Evolutionary conservation across 2,113 vertebrate genomes (phyloP).

Genomic region (Zosterops lateralis): DNA sequence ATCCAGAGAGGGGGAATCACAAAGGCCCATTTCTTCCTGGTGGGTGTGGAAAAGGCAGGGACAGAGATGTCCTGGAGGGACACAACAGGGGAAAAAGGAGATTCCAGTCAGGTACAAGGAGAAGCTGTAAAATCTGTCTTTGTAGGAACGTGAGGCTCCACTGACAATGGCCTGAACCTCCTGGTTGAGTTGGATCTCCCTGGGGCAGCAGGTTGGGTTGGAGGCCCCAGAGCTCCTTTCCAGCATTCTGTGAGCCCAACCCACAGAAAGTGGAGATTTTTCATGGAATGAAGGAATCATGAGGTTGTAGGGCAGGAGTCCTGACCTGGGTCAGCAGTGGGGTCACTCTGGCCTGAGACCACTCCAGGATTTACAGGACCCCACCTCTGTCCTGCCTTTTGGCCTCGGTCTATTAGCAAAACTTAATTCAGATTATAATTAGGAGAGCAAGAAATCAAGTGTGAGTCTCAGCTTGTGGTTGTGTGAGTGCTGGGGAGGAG

Average conservation of each 20-base stretch:
- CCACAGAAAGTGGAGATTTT: accelerated
- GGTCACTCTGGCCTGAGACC: not conserved
- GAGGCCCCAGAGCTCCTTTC: not conserved
- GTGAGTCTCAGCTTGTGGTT: not conserved
- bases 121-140: not conserved
- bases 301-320: not conserved
- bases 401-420: not conserved
- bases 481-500: not conserved
- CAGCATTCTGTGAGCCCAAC: not conserved
- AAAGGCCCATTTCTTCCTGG: not conserved
- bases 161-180: not conserved
- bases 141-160: not conserved
- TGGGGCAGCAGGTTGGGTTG: not conserved
- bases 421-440: not conserved
- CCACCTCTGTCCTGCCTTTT: not conserved
- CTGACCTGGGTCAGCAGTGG: not conserved
- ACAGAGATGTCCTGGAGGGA: not conserved
- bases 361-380: not conserved
- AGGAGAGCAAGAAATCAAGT: not conserved
- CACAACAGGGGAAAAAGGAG: not conserved
- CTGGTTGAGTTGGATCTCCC: not conserved
- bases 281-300: not conserved
- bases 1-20: not conserved
- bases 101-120: not conserved
- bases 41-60: not conserved